These are phyloP conservation scores for Craterocephalus amniculus DNA, from an alignment of 2,797 vertebrate species.

Conservation along the genomic window DNA sequence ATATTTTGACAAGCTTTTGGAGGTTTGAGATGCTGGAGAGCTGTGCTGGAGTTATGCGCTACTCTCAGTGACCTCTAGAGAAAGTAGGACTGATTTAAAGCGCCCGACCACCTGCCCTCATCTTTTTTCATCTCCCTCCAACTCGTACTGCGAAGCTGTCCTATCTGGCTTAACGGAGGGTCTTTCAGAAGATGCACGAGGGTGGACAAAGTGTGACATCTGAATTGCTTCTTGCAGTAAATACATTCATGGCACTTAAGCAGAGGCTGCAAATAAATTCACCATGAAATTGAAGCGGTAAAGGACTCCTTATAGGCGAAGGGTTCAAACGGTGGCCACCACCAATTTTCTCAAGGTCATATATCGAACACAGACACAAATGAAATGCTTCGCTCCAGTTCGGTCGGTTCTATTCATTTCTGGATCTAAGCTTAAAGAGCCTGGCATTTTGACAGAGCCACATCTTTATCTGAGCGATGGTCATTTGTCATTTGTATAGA, in stretches of 20 bases:
- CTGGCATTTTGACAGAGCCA: background rate
- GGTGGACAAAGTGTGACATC: slow-evolving; percentile 36
- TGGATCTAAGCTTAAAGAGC: background rate
- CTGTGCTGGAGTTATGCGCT: slow-evolving; percentile 48
- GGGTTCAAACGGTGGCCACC: slow-evolving; percentile 30
- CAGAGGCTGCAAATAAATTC: slow-evolving; percentile 50
- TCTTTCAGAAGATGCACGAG: slow-evolving; percentile 54
- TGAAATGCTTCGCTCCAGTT: background rate
- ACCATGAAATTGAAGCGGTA: slow-evolving; percentile 46
- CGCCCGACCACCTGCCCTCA: slow-evolving; percentile 29
- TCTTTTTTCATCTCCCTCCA: slow-evolving; percentile 58
- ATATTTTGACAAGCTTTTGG: slow-evolving; percentile 44
- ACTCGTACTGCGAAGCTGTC: slow-evolving; percentile 34
- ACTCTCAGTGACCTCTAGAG: slow-evolving; percentile 59
- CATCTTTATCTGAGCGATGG: background rate
- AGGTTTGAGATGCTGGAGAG: slow-evolving; percentile 46
- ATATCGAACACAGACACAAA: background rate
- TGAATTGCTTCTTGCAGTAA: slow-evolving; percentile 60
- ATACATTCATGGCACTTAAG: slow-evolving; percentile 58
- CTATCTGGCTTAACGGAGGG: slow-evolving; percentile 41
- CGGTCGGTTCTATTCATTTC: background rate
- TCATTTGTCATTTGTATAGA: slow-evolving; percentile 5
- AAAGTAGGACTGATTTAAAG: slow-evolving; percentile 70
- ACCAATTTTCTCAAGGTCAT: slow-evolving; percentile 8
- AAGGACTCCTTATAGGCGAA: slow-evolving; percentile 29